Evolutionary conservation across 2,797 vertebrate species (phyloP).

Genomic region (Glyptemys insculpta): DNA sequence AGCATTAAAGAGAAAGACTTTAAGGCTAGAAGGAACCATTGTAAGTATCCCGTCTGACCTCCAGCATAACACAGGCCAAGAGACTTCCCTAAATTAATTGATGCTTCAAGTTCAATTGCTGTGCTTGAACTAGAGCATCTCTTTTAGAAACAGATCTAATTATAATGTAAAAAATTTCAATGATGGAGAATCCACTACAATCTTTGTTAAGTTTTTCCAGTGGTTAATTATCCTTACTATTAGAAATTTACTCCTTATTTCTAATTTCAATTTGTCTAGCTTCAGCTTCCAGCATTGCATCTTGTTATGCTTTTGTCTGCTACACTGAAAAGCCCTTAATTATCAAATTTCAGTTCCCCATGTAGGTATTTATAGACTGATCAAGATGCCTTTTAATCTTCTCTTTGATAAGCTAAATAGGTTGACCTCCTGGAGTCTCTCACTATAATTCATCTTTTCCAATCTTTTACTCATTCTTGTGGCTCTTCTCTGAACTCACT

Average conservation of each 20-base stretch:
- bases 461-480: neutral
- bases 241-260: neutral
- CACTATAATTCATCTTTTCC: neutral
- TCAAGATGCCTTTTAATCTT: neutral
- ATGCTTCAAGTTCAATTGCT: neutral
- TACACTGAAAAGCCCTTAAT: neutral
- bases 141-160: neutral
- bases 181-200: neutral
- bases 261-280: neutral
- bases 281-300: neutral
- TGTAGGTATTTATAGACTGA: neutral
- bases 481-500: neutral
- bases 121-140: neutral
- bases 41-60: neutral
- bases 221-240: neutral
- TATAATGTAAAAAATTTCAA: neutral
- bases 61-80: neutral
- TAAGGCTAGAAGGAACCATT: neutral
- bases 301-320: neutral
- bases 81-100: neutral
- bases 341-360: neutral
- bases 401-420: neutral
- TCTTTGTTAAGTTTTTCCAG: neutral
- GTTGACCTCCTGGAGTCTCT: neutral
- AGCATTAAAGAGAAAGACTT: neutral